These are phyloP conservation scores for Perognathus longimembris DNA, from an alignment of 2,113 vertebrate species.

Conservation along the genomic window DNA sequence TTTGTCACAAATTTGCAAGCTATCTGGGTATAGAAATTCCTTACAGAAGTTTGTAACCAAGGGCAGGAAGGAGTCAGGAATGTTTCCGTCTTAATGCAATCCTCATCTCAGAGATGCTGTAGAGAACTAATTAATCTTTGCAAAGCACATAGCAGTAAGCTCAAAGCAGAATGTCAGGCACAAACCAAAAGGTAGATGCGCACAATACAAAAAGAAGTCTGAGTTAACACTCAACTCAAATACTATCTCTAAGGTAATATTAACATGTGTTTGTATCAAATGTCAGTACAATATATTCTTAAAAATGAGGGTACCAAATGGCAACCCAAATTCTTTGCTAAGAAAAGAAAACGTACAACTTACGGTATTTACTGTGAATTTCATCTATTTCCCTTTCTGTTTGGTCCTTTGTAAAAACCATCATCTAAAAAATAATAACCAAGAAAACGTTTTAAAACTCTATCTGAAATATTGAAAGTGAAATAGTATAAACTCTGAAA, in stretches of 20 bases:
- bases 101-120: constrained; percentile 32
- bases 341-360: constrained; percentile 83
- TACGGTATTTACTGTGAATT: constrained; percentile 94
- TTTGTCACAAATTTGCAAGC: constrained; percentile 28
- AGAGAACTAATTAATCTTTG: constrained; percentile 39
- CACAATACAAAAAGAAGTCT: constrained; percentile 8
- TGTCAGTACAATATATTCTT: constrained; percentile 25
- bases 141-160: constrained; percentile 23
- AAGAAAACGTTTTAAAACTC: constrained; percentile 57
- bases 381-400: constrained; percentile 94
- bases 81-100: constrained; percentile 1
- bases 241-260: constrained; percentile 17
- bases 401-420: constrained; percentile 94
- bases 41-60: background rate
- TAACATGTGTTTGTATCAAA: constrained; percentile 42
- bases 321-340: constrained; percentile 37
- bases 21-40: background rate
- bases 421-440: constrained; percentile 85
- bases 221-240: constrained; percentile 36
- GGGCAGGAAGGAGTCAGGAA: background rate
- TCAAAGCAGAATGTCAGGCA: constrained; percentile 31
- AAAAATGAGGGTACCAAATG: constrained; percentile 11
- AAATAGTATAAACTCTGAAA: constrained; percentile 20
- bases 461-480: constrained; percentile 26
- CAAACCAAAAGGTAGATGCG: constrained; percentile 50